Base-by-base conservation (phyloP, 1,140 invertebrate genomes). In the Drosophila repleta region DNA sequence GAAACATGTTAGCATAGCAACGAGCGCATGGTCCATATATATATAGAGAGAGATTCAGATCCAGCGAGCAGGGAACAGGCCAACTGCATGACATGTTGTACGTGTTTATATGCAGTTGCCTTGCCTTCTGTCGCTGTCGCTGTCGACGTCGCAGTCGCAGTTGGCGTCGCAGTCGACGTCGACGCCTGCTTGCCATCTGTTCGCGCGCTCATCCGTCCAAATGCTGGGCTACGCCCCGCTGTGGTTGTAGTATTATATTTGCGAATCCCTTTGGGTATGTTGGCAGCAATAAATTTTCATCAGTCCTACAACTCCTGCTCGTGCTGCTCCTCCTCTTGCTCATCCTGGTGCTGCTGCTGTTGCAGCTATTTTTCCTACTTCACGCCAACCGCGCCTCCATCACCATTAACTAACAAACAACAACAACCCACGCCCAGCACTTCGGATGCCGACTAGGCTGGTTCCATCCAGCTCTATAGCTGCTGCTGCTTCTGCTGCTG, bases 211-310 rank as follows among this genome's bases (percentile, higher is more conserved):
- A 67, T 67, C 63, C 56, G 63, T 64, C 56, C 64, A 60, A 73
- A 56, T 61, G 70, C 53, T 53, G 70, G 70, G 55, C 46, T 62
- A 32, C 41, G 60, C 66, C 61, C 51, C 65, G 53, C 63, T 73
- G 67, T 67, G 68, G 72, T 74, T 79, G 62, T 83, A 71, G 83
- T 79, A 88, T 88, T 82, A 87, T 83, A 87, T 87, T 88, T 88
- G 82, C 67, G 83, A 88, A 87, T 87, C 83, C 83, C 83, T 88
- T 83, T 87, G 82, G 82, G 83, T 88, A 71, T 88, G 83, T 88
- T 79, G 65, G 67, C 79, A 74, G 83, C 83, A 87, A 87, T 87
- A 87, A 87, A 87, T 87, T 87, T 88, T 85, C 83, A 87, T 87
- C 83, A 87, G 83, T 76, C 79, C 51, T 68, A 35, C 32, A 35